A percentile compares a stretch with the other conserved stretches of the same genome.
phyloP scores from a whole-genome alignment of 2,888 invertebrate genomes.

The Temnothorax ravouxi region DNA sequence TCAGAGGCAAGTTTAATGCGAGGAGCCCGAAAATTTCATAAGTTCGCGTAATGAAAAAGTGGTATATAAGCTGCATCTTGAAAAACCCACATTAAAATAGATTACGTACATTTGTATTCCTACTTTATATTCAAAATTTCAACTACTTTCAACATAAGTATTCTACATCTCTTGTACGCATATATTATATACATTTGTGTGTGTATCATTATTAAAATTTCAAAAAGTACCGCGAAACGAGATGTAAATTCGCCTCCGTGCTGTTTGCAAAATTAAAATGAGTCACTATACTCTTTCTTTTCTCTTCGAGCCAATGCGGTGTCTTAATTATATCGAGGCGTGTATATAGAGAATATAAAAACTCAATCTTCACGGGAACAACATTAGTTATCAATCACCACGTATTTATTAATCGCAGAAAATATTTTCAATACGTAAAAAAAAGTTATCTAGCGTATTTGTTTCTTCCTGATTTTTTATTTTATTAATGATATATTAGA shows the following conservation, averaged over 20 bases:
- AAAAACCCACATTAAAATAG: not conserved
- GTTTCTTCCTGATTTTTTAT: not conserved
- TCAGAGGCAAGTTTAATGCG: not conserved
- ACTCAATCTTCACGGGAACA: not conserved
- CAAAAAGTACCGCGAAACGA: constrained; percentile 7
- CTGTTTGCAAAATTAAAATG: constrained; percentile 12
- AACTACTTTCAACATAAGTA: constrained; percentile 8
- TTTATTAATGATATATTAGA: not conserved
- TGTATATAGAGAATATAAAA: not conserved
- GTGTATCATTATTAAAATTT: constrained; percentile 30
- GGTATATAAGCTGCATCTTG: not conserved
- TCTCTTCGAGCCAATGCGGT: not conserved
- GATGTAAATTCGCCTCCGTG: constrained; percentile 20
- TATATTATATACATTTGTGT: not conserved
- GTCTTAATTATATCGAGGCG: not conserved
- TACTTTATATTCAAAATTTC: constrained; percentile 8
- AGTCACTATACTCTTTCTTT: not conserved
- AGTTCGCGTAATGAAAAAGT: constrained; percentile 17
- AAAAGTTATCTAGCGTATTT: not conserved
- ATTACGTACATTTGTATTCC: constrained; percentile 11
- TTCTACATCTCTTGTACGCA: not conserved
- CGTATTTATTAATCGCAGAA: not conserved
- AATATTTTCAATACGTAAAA: not conserved
- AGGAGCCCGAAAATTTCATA: constrained; percentile 15
- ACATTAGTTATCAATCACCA: not conserved